phyloP scores from a whole-genome alignment of 1,140 invertebrate species.

The Drosophila rhopaloa region DNA sequence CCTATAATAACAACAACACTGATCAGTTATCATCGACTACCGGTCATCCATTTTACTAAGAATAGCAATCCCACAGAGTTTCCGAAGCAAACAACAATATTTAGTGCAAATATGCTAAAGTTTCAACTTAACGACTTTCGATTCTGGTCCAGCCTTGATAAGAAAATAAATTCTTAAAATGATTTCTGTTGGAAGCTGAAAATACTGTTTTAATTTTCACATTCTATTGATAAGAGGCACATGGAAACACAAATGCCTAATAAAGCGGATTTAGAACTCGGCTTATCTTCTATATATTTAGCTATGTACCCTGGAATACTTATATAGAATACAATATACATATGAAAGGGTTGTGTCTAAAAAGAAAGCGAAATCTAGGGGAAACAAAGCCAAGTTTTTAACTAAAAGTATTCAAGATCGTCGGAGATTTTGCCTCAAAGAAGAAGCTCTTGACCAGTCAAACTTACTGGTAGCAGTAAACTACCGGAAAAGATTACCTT shows the following conservation, averaged over 20 bases:
- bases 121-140: slow-evolving; percentile 21
- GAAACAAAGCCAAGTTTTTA: not conserved
- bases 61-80: slow-evolving; percentile 6
- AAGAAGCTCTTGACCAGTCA: not conserved
- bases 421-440: slow-evolving; percentile 26
- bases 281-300: slow-evolving; percentile 32
- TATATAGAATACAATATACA: not conserved
- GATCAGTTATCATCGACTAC: not conserved
- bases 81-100: not conserved
- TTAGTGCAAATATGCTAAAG: slow-evolving; percentile 16
- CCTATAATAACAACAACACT: slow-evolving; percentile 2
- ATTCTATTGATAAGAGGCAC: slow-evolving; percentile 43
- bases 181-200: slow-evolving; percentile 23
- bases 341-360: slow-evolving; percentile 7
- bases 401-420: slow-evolving; percentile 8
- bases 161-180: slow-evolving; percentile 41
- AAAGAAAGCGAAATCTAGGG: slow-evolving; percentile 19
- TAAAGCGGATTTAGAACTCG: slow-evolving; percentile 33
- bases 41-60: slow-evolving; percentile 12
- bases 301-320: not conserved
- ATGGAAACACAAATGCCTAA: slow-evolving; percentile 45
- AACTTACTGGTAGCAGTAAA: slow-evolving; percentile 12
- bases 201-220: slow-evolving; percentile 42
- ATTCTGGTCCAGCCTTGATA: slow-evolving; percentile 41
- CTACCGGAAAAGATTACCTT: slow-evolving; percentile 60